Evolutionary conservation across 2,888 invertebrate species (phyloP), one percentile per base, ranked within the genome.

Genomic region (Hypomecis atomaria): DNA sequence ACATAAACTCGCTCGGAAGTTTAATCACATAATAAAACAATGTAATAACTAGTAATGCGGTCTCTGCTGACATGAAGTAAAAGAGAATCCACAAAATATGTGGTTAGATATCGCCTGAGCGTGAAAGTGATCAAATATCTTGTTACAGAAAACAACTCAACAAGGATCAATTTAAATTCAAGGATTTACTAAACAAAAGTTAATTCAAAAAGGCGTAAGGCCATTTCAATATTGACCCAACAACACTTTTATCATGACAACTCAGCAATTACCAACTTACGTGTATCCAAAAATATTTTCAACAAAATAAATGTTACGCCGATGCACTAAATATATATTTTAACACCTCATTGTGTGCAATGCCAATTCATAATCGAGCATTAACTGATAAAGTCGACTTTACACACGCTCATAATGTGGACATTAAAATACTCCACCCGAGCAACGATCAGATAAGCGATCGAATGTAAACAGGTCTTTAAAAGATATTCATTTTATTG

Each of bases 351-450:
- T 63, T 48, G 11, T 45, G 40, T 55, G 34, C 44, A 50, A 54
- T 54, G 48, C 58, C 42, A 49, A 63, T 63, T 42, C 63, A 34
- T 58, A 54, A 58, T 50, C 44, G 49, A 23, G 49, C 63, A 13
- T 40, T 49, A 52, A 48, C 42, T 36, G 59, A 55, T 64, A 59
- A 64, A 59, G 49, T 36, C n/a, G 34, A 54, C 58, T 63, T 47
- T 58, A 53, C 63, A 54, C 59, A 59, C 36, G 48, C 36, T 48
- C 63, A 40, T 64, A 59, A 59, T 48, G 59, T 38, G 59, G 33
- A 9, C 55, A 59, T 64, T 63, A 54, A 59, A 64, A 64, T 64
- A 55, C 59, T 59, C 36, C 59, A 64, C 55, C 62, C 54, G 54
- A 38, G 34, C 61, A 61, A 60, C 42, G 13, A 52, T 56, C 57